These are phyloP conservation scores for Cynoglossus semilaevis DNA, from an alignment of 2,113 vertebrate species.

Conservation along the genomic window DNA sequence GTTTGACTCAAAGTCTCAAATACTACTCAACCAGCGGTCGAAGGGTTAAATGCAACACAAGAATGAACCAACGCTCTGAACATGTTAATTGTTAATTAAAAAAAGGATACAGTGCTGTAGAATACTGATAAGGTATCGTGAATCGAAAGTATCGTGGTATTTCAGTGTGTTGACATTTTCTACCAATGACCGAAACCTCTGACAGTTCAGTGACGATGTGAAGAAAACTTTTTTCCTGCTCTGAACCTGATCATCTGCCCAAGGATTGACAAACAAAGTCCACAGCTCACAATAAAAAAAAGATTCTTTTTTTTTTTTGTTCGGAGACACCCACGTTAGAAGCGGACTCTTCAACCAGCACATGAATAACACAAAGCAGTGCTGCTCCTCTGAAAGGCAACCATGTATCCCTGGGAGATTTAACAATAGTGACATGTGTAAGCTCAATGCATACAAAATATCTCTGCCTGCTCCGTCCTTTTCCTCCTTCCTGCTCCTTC, in stretches of 20 bases:
- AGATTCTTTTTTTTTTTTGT: slow-evolving; percentile 42
- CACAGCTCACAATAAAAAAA: slow-evolving; percentile 24
- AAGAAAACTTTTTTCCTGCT: slow-evolving; percentile 10
- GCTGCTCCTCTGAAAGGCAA: slow-evolving; percentile 55
- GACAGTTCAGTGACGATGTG: too few species aligned
- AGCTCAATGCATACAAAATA: slow-evolving; percentile 91
- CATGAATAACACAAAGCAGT: slow-evolving; percentile 61
- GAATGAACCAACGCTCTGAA: too few species aligned
- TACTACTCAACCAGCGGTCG: too few species aligned
- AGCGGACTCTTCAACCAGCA: slow-evolving; percentile 50
- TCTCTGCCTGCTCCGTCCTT: slow-evolving; percentile 67
- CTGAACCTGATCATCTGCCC: slow-evolving; percentile 19
- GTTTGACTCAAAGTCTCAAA: too few species aligned
- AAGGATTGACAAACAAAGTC: slow-evolving; percentile 18
- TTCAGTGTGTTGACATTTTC: too few species aligned
- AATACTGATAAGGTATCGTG: too few species aligned
- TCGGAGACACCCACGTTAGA: slow-evolving; percentile 46
- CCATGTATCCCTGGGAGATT: slow-evolving; percentile 65
- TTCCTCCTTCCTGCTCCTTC: slow-evolving; percentile 65
- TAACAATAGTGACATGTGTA: slow-evolving; percentile 93
- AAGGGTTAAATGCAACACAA: too few species aligned
- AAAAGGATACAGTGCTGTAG: too few species aligned
- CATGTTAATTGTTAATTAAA: too few species aligned
- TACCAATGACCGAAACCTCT: too few species aligned
- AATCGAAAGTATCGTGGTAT: too few species aligned